phyloP scores from a whole-genome alignment of 2,888 invertebrate genomes.

The Lacanobia wlatinum region DNA sequence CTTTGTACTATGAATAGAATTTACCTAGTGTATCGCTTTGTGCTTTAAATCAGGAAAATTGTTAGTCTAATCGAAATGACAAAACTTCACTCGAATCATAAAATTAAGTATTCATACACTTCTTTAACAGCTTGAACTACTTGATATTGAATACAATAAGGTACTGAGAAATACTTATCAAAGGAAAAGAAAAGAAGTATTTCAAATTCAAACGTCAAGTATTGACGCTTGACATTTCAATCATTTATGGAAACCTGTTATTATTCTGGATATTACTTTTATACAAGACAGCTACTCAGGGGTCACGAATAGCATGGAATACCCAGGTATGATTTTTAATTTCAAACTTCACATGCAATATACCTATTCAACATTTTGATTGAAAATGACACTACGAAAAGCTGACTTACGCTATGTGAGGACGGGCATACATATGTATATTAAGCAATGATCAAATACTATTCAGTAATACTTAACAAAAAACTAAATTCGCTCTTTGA shows the following conservation, averaged over 20 bases:
- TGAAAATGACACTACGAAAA: too few relatives aligned
- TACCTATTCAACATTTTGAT: too few relatives aligned
- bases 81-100: not conserved
- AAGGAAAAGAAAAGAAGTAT: constrained; percentile 13
- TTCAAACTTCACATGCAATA: too few relatives aligned
- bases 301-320: not conserved
- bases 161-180: constrained; percentile 15
- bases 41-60: not conserved
- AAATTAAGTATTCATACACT: constrained; percentile 20
- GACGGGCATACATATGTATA: too few relatives aligned
- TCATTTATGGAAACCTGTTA: not conserved
- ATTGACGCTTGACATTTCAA: constrained; percentile 10
- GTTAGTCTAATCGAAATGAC: not conserved
- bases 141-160: constrained; percentile 13
- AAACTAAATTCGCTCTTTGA: too few relatives aligned
- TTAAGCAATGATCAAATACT: too few relatives aligned
- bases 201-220: constrained; percentile 28
- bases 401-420: too few relatives aligned
- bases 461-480: too few relatives aligned
- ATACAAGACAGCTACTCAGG: constrained; percentile 1
- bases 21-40: too few relatives aligned
- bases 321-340: too few relatives aligned
- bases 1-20: not conserved
- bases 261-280: constrained; percentile 5
- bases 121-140: constrained; percentile 3